Evolutionary conservation across 2,113 vertebrate species (phyloP), one percentile per base, ranked within the genome.

Genomic region (Elaphurus davidianus): DNA sequence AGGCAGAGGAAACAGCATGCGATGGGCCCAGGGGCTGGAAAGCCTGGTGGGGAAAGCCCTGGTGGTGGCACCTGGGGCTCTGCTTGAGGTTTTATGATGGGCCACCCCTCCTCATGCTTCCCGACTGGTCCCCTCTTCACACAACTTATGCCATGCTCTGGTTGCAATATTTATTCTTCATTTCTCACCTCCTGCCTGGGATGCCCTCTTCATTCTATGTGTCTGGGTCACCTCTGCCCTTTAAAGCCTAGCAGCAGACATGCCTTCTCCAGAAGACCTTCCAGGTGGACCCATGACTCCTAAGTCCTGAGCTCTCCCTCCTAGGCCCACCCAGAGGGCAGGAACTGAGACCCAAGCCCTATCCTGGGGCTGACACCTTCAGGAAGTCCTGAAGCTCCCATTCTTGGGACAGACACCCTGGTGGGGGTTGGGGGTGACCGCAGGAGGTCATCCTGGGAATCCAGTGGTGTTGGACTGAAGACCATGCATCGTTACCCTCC

Each of bases 21-120:
- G 2, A 0, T 3, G 4, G 5, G 28, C 9, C 3, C 4, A 1
- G 40, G 7, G 40, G 59, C 71, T 7, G 28, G 85, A n/a, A n/a
- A 47, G 40, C 40, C 90, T 5, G 27, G 17, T 33, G 55, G 43
- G n/a, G 78, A 40, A 52, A 67, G 17, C 19, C 33, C 10, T 74
- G 67, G 19, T 40, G 67, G 54, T 36, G 45, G 64, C 50, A 43
- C 36, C 7, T 36, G 86, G 64, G 64, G 54, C 16, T 88, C 91
- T 84, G 52, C 11, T 33, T 43, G 59, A 59, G 33, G 45, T 50
- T 57, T 64, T 40, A 33, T 17, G 33, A 30, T 1, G 7, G 50
- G 4, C 55, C 78, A 43, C 3, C 27, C 9, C 33, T 43, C 54
- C 9, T 45, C 40, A 17, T 28, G 10, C 71, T 74, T 82, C 78